phyloP scores from a whole-genome alignment of 2,888 invertebrate species.

The Agriopis marginaria region DNA sequence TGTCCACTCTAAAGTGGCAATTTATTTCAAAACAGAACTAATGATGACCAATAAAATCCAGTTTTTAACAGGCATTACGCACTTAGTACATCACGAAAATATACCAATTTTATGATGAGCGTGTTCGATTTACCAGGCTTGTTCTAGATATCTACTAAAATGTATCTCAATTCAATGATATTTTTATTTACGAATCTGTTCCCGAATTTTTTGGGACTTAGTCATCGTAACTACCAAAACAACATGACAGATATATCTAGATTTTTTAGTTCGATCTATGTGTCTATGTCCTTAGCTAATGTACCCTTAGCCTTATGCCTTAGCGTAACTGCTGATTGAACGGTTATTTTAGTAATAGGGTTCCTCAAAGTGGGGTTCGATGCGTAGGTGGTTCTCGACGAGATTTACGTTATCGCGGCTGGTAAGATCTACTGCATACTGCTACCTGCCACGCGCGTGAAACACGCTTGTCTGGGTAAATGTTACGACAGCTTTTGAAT shows the following conservation, averaged over 20 bases:
- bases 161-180: not conserved
- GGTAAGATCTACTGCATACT: too few relatives aligned
- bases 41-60: constrained; percentile 3
- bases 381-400: too few relatives aligned
- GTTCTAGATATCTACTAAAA: constrained; percentile 5
- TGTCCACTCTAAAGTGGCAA: constrained; percentile 7
- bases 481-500: too few relatives aligned
- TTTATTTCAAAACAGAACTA: constrained; percentile 1
- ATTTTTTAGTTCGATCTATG: too few relatives aligned
- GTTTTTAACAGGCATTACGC: not conserved
- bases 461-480: too few relatives aligned
- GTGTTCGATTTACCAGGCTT: not conserved
- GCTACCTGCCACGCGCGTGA: too few relatives aligned
- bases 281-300: too few relatives aligned
- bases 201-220: not conserved
- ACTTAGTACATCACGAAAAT: not conserved
- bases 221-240: too few relatives aligned
- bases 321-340: constrained; percentile 28
- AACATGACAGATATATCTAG: too few relatives aligned
- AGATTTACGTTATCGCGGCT: too few relatives aligned
- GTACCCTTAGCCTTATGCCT: too few relatives aligned
- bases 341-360: constrained; percentile 16
- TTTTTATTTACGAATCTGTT: not conserved
- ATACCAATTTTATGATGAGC: not conserved
- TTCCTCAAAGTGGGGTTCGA: too few relatives aligned